A percentile compares a stretch with the other conserved stretches of the same genome.
These are phyloP conservation scores for Meloidogyne chitwoodi DNA, from an alignment of 1,140 invertebrate genomes.

Conservation along the genomic window DNA sequence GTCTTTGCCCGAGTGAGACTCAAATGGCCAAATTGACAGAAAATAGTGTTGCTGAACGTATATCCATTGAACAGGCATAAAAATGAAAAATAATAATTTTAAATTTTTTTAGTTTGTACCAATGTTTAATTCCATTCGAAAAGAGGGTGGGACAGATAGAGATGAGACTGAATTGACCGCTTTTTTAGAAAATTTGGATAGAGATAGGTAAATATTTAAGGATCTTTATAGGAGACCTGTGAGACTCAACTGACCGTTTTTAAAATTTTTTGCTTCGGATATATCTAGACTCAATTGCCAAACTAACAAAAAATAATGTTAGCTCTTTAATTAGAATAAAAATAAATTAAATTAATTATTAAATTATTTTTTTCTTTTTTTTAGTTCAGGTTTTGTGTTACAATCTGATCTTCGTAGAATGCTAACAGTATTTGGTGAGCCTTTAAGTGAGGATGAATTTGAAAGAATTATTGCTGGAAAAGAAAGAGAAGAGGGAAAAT, in stretches of 20 bases:
- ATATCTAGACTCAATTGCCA: too few relatives aligned
- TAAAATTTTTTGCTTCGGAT: too few relatives aligned
- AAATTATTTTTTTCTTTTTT: not conserved
- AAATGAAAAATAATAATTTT: not conserved
- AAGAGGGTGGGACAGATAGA: slow-evolving; percentile 7
- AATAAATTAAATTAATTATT: too few relatives aligned
- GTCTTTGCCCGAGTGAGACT: slow-evolving; percentile 31
- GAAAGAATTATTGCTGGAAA: slow-evolving; percentile 1
- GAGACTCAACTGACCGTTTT: slow-evolving; percentile 8
- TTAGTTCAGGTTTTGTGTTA: slow-evolving; percentile 1
- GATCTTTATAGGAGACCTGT: too few relatives aligned
- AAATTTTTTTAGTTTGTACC: not conserved
- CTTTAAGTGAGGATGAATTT: slow-evolving; percentile 10
- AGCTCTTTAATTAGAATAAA: too few relatives aligned
- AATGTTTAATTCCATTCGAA: not conserved
- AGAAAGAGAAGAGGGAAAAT: not conserved
- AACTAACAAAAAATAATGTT: too few relatives aligned
- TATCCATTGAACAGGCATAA: not conserved
- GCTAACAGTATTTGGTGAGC: slow-evolving; percentile 13
- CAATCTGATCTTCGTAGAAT: slow-evolving; percentile 6
- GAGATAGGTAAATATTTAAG: slow-evolving; percentile 1
- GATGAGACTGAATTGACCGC: slow-evolving; percentile 5
- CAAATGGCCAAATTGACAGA: slow-evolving; percentile 61
- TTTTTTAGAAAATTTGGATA: slow-evolving; percentile 15
- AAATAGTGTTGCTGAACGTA: not conserved